phyloP scores from a whole-genome alignment of 2,113 vertebrate genomes.

The Phylloscopus whistleri region DNA sequence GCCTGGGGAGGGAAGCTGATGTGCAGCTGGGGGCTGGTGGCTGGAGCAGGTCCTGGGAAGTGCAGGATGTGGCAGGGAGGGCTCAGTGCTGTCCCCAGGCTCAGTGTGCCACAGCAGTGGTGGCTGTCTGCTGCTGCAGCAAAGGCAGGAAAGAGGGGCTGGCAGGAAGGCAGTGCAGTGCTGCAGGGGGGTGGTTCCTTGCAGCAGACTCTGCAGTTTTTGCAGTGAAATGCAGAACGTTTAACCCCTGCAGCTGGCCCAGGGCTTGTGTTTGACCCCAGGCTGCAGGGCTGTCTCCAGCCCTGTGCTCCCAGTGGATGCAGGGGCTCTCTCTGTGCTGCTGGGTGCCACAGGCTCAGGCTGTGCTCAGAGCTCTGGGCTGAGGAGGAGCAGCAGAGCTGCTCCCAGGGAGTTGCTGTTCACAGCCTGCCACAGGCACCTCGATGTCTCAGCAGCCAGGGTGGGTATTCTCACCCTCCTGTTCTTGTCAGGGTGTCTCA shows the following conservation, averaged over 20 bases:
- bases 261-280: background rate
- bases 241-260: background rate
- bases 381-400: background rate
- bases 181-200: background rate
- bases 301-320: background rate
- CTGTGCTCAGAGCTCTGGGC: background rate
- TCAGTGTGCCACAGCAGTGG: background rate
- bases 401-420: background rate
- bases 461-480: background rate
- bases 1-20: background rate
- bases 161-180: background rate
- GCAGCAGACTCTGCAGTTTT: background rate
- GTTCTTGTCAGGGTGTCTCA: background rate
- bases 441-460: rapidly evolving
- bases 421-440: background rate
- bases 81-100: background rate
- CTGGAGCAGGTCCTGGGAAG: background rate
- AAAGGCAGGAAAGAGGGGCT: background rate
- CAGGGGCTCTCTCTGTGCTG: background rate
- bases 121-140: background rate
- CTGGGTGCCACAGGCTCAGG: background rate
- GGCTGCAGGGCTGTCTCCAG: background rate
- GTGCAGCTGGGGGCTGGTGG: background rate
- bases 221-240: background rate
- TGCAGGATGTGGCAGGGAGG: background rate